Evolutionary conservation across 2,888 invertebrate species (phyloP), one percentile per base, ranked within the genome.

Genomic region (Laspeyria flexula): DNA sequence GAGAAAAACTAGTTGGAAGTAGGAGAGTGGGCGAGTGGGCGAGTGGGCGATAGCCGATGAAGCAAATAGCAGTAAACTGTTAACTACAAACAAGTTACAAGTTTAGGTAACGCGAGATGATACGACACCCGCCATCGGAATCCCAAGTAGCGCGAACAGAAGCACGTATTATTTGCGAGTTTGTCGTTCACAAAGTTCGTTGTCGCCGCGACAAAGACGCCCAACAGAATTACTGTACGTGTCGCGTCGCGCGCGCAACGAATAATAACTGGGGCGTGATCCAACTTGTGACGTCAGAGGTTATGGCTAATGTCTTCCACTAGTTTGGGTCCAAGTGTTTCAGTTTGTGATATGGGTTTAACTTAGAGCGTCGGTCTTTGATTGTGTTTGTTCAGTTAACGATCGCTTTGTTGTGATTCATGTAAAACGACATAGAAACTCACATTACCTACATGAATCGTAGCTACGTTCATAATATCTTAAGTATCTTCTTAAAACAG

Each of bases 91-190:
- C 61, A 66, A 69, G 47, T 69, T 60, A 66, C 66, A 75, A 75
- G 70, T 74, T 71, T 67, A 45, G 63, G 66, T 61, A 71, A 71
- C 59, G 72, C 59, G 60, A 67, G 76, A 73, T 75, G 70, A 73
- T 66, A 68, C 69, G 47, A 50, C 60, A 58, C 55, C 43, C 67
- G 67, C 72, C 49, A 29, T 6, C 51, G 52, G 75, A 75, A 75
- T 75, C 54, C 64, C 65, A 75, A 75, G 63, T 66, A 68, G 60
- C 49, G 25, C 40, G 52, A 66, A 59, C 60, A 59, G 52, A 45
- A 39, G 65, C 75, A 75, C 75, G 75, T 75, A 71, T 75, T 75
- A 75, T 75, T 73, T 63, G 67, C 50, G 66, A 72, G 72, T 75
- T 73, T 73, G 72, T 73, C 60, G 58, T 57, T 67, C 55, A 63